These are phyloP conservation scores for Coptodon bakossiorum DNA, from an alignment of 2,113 vertebrate species.

Conservation along the genomic window DNA sequence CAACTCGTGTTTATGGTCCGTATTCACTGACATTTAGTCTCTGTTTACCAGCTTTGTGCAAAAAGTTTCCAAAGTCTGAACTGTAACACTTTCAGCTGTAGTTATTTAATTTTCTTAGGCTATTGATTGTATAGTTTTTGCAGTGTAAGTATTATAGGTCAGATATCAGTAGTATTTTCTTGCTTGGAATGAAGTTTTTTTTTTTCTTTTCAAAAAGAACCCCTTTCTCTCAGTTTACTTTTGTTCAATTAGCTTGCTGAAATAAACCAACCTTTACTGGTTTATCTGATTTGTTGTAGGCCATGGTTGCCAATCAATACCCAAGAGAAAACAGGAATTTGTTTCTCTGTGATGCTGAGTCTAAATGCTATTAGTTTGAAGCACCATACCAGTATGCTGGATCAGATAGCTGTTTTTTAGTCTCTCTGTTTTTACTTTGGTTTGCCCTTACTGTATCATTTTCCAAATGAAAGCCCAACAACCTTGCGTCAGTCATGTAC, in stretches of 20 bases:
- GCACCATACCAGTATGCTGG: not conserved
- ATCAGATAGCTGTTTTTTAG: not conserved
- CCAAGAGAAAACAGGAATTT: not conserved
- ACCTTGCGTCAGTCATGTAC: constrained; percentile 30
- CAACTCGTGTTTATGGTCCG: not conserved
- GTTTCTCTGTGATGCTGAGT: not conserved
- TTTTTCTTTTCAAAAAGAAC: not conserved
- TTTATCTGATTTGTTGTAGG: not conserved
- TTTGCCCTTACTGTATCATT: constrained; percentile 14
- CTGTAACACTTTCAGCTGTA: not conserved
- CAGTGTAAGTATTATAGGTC: not conserved
- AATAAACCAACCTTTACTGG: not conserved
- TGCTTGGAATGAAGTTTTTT: fast-evolving
- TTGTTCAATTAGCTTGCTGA: not conserved
- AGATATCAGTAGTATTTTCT: not conserved
- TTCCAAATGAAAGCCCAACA: constrained; percentile 9
- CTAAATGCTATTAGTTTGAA: not conserved
- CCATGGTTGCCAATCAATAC: not conserved
- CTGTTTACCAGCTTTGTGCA: not conserved
- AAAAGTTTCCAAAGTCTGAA: not conserved
- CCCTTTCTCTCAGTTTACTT: not conserved
- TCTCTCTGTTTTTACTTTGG: constrained; percentile 4
- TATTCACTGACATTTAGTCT: not conserved
- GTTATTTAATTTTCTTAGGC: not conserved
- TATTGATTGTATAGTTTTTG: not conserved